Evolutionary conservation across 1,140 invertebrate species (phyloP), one percentile per base, ranked within the genome.

Genomic region (Neodiprion lecontei): DNA sequence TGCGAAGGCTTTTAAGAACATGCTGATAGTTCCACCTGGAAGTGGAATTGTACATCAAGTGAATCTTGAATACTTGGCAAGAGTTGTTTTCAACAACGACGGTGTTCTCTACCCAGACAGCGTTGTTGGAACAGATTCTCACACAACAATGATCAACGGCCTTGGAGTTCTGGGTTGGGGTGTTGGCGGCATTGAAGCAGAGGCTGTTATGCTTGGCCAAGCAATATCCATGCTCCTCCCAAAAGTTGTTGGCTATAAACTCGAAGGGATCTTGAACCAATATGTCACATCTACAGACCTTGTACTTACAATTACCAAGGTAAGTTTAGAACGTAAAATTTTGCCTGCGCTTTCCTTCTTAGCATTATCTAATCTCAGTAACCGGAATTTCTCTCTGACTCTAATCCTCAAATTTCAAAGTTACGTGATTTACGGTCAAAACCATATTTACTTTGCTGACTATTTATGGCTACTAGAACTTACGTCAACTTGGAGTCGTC

Each of bases 91-190:
- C 83, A 91, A 91, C 48, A 92, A 92, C 4, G 89, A 92, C 23
- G 88, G 91, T 74, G 76, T 89, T 53, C 86, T 99, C 1, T 97
- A 98, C 86, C 98, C 98, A 0, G 98, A 99, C 85, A 97, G 96
- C 72, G 93, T 99, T 50, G 98, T 99, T n/a, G 98, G 98, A 11
- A 99, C 98, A 0, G 98, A 99, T 90, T 98, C 96, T 8, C 98
- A 99, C 82, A 99, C 98, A 9, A 99, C 98, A 1, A 99, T 99
- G 98, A 98, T 99, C 70, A 99, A 99, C 86, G 98, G 98, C 1
- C 87, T 95, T 14, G 94, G 94, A 17, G 92, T 95, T 9, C 87
- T 95, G 49, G 94, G 94, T 14, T 95, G 94, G 94, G 94, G 94
- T 74, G 93, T 94, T 17, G 93, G 93, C 66, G 93, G 94, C 61